Evolutionary conservation across 2,888 invertebrate species (phyloP).

Genomic region (Eustalomyia histrio): DNA sequence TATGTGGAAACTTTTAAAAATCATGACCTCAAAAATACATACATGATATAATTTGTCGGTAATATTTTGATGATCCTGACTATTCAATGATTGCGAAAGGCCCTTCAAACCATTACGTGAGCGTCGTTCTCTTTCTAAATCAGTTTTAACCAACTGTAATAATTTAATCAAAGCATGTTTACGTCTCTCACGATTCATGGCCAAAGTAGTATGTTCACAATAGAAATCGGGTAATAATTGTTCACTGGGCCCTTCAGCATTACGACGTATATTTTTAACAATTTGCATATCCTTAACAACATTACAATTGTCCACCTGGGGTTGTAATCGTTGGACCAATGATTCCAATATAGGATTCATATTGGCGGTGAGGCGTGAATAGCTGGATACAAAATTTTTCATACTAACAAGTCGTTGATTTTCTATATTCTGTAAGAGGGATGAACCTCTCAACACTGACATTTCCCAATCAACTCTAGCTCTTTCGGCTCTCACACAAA

Average conservation of each 20-base stretch:
- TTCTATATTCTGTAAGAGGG: slow-evolving; percentile 92
- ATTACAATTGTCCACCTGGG: slow-evolving; percentile 77
- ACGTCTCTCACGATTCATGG: slow-evolving; percentile 94
- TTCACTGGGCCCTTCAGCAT: slow-evolving; percentile 84
- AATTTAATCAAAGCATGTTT: slow-evolving; percentile 92
- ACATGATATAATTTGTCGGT: slow-evolving; percentile 96
- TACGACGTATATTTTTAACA: slow-evolving; percentile 78
- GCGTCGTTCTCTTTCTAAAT: slow-evolving; percentile 92
- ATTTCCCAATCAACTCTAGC: slow-evolving; percentile 95
- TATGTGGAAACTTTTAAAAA: background rate
- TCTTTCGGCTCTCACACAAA: slow-evolving; percentile 93
- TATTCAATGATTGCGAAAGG: slow-evolving; percentile 92
- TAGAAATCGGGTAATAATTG: slow-evolving; percentile 96
- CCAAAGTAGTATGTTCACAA: slow-evolving; percentile 94
- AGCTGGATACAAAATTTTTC: slow-evolving; percentile 85
- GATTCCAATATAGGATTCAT: slow-evolving; percentile 89
- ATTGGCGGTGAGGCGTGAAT: slow-evolving; percentile 84
- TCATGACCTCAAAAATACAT: slow-evolving; percentile 75
- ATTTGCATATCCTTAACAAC: slow-evolving; percentile 78
- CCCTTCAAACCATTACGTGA: slow-evolving; percentile 94
- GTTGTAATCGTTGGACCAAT: slow-evolving; percentile 79
- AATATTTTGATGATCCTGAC: slow-evolving; percentile 94
- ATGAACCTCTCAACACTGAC: slow-evolving; percentile 91
- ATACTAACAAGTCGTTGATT: slow-evolving; percentile 92
- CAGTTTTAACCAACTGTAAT: slow-evolving; percentile 90